Base-by-base conservation (phyloP, 35 echinoderm and acorn worm species). In the Chiridota heheva region DNA sequence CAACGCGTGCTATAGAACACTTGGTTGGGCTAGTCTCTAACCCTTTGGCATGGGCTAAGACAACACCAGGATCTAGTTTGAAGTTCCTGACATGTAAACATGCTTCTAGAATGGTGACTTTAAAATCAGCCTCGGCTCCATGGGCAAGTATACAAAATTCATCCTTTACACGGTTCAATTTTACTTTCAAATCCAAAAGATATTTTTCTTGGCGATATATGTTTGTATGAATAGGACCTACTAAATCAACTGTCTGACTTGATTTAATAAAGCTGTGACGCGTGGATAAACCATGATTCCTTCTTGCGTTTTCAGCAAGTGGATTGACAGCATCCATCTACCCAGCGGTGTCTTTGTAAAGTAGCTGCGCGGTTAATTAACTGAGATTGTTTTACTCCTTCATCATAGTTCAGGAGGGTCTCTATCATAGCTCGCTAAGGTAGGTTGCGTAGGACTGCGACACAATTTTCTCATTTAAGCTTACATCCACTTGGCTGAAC, bases 131-230 rank as follows among this genome's bases (percentile, higher is more conserved):
- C 0, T 31, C 44, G 3, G 53, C 57, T 40, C 67, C 42, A 1
- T 31, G 41, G 16, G 69, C 64, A 43, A 91, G 57, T 7, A 91
- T 29, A 66, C 82, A 91, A 72, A 90, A 90, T 70, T 63, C 1
- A 53, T 86, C 46, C 51, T 82, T 82, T 24, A 37, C 55, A 31
- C 28, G 28, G 35, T n/a, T 30, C 5, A 82, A 45, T 82, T 69
- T 82, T 7, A 82, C 3, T 26, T 82, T 69, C 60, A 82, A 29
- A 31, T 82, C 69, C 2, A 82, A 33, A 1, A 82, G 25, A 59
- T 84, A 68, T 48, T 67, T 80, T 2, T 91, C 73, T 72, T 91
- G 82, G 39, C 85, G 78, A n/a, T 86, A 91, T 17, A 89, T 84
- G 16, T 80, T 86, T 20, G 42, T 41, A 35, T 95, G 83, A 70